Base-by-base conservation (phyloP, 2,113 vertebrate species). In the Pterocles orientalis region DNA sequence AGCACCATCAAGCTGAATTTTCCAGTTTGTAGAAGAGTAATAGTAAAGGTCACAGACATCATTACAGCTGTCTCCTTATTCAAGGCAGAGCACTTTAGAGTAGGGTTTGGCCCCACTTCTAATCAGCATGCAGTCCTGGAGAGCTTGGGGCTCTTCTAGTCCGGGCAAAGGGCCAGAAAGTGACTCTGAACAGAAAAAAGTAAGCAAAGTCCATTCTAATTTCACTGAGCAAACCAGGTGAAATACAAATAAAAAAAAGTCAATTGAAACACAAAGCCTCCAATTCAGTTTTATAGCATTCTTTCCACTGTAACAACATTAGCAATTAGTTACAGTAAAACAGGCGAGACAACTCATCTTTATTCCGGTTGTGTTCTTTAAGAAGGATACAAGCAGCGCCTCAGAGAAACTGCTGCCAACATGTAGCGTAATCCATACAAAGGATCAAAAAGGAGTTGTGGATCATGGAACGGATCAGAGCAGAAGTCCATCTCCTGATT, bases 141-240 rank as follows among this genome's bases (percentile, higher is more conserved):
- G 53, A 79, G 77, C 81, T 71, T 80, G 83, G 23, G 81, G 66
- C 83, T 92, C 11, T 91, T 94, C 86, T 90, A 53, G 9, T 64
- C 90, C 88, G 86, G 94, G 92, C 94, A 90, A 61, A 89, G 23
- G n/a, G 91, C 95, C 96, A 96, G 70, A 61, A 85, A 85, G 47
- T 72, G 57, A 89, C 41, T 77, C 88, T 82, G 69, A 86, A 31
- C 33, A 93, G 88, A 85, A 94, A 86, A 93, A 93, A 94, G 57
- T 54, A 93, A 91, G 83, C 61, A 72, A 92, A 94, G 80, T 91
- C 88, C 77, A 47, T 75, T 84, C 69, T 54, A 33, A 79, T 82
- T 76, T 82, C 83, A 91, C 65, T 80, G 66, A 94, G 25, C 60
- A 79, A 82, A 83, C 68, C 90, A 96, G 93, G 90, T 93, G 65